A percentile compares a stretch with the other conserved stretches of the same genome.
These are phyloP conservation scores for Uloborus plumipes DNA, from an alignment of 2,888 invertebrate species.

Conservation along the genomic window DNA sequence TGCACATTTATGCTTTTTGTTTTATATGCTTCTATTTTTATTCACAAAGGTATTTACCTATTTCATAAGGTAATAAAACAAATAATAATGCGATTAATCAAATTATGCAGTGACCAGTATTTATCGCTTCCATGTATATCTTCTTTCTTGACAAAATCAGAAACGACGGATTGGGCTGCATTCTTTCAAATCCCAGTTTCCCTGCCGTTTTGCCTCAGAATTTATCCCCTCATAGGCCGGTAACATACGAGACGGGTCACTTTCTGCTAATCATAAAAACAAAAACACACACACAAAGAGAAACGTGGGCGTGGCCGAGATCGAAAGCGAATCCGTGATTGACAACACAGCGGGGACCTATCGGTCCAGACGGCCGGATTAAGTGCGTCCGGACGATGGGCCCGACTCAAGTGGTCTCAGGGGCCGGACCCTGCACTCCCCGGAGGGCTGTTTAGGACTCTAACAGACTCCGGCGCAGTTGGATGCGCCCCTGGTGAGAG, in stretches of 20 bases:
- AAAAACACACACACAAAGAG: conserved; percentile 19
- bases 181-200: not conserved
- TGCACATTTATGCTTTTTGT: too few relatives aligned
- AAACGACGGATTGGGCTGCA: too few relatives aligned
- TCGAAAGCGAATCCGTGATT: conserved; percentile 35
- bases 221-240: not conserved
- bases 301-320: conserved; percentile 42
- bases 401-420: conserved; percentile 62
- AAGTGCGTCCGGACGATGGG: conserved; percentile 56
- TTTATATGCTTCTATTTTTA: too few relatives aligned
- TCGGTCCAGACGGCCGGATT: conserved; percentile 55
- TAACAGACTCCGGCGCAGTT: conserved; percentile 48
- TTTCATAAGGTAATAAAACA: too few relatives aligned
- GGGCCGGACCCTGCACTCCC: conserved; percentile 37
- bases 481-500: conserved; percentile 48
- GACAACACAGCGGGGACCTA: conserved; percentile 59
- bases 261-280: conserved; percentile 26
- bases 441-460: conserved; percentile 48
- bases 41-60: too few relatives aligned
- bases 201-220: not conserved
- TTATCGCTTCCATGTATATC: too few relatives aligned
- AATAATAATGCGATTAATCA: too few relatives aligned
- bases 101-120: too few relatives aligned
- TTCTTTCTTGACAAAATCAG: too few relatives aligned
- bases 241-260: not conserved